These are phyloP conservation scores for Tipula lateralis DNA, from an alignment of 2,888 invertebrate species.

Conservation along the genomic window DNA sequence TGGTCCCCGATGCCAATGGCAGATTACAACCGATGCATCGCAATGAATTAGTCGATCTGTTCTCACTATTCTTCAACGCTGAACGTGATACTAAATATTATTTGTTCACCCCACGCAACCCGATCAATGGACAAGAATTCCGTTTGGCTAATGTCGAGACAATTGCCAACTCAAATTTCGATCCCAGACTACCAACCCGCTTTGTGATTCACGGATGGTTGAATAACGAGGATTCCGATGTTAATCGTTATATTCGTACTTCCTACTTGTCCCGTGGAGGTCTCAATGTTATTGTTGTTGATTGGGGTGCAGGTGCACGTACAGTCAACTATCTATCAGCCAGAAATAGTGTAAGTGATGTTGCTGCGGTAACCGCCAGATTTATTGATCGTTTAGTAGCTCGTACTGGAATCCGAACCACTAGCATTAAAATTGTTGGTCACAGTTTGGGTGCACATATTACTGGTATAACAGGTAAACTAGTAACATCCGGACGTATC, in stretches of 20 bases:
- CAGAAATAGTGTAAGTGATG: conserved; percentile 36
- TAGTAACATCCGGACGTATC: conserved; percentile 42
- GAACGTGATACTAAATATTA: conserved; percentile 46
- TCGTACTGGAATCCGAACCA: conserved; percentile 36
- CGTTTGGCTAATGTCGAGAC: conserved; percentile 33
- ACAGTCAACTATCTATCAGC: conserved; percentile 43
- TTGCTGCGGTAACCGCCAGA: background rate
- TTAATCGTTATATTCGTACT: background rate
- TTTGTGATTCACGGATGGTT: conserved; percentile 35
- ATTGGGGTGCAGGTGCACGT: conserved; percentile 44
- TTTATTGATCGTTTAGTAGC: background rate
- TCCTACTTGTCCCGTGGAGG: conserved; percentile 42
- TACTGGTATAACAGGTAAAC: conserved; percentile 55
- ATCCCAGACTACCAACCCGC: conserved; percentile 37
- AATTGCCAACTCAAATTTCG: conserved; percentile 37
- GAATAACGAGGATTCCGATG: conserved; percentile 39
- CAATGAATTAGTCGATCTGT: background rate
- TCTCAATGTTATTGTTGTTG: conserved; percentile 44
- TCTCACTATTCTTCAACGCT: conserved; percentile 30
- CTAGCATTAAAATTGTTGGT: conserved; percentile 46
- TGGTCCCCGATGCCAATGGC: conserved; percentile 33
- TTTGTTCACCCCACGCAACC: conserved; percentile 44
- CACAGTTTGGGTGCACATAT: conserved; percentile 58
- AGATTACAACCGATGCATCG: conserved; percentile 31
- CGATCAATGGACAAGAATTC: conserved; percentile 32